Conservation (phyloP, 2,113 vertebrate species). For the Tychaedon coryphoeus region DNA sequence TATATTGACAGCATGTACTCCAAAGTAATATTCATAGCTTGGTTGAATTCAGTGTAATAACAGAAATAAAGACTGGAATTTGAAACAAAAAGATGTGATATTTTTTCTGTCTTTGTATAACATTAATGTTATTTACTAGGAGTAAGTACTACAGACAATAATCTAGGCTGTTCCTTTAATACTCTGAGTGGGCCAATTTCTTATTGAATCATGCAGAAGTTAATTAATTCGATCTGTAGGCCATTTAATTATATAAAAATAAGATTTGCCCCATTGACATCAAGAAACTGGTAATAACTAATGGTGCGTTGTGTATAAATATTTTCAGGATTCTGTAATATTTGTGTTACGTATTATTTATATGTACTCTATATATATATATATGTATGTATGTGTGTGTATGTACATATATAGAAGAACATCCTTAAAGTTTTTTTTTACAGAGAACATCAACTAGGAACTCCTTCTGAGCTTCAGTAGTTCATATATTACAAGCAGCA, state of each 20-base stretch:
- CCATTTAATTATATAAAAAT: background rate
- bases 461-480: background rate
- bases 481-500: background rate
- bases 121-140: background rate
- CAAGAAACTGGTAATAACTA: background rate
- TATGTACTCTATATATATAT: background rate
- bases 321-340: background rate
- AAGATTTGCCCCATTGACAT: background rate
- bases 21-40: background rate
- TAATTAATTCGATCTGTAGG: background rate
- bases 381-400: background rate
- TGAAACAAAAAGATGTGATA: background rate
- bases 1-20: background rate
- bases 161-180: background rate
- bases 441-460: background rate
- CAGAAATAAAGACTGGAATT: background rate
- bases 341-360: background rate
- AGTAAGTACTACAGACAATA: background rate
- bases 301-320: background rate
- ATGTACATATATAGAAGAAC: background rate
- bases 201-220: background rate
- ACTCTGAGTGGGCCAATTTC: background rate
- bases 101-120: background rate
- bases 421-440: background rate
- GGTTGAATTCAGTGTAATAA: background rate